These are phyloP conservation scores for Equus quagga DNA, from an alignment of 2,113 vertebrate genomes.

Conservation along the genomic window DNA sequence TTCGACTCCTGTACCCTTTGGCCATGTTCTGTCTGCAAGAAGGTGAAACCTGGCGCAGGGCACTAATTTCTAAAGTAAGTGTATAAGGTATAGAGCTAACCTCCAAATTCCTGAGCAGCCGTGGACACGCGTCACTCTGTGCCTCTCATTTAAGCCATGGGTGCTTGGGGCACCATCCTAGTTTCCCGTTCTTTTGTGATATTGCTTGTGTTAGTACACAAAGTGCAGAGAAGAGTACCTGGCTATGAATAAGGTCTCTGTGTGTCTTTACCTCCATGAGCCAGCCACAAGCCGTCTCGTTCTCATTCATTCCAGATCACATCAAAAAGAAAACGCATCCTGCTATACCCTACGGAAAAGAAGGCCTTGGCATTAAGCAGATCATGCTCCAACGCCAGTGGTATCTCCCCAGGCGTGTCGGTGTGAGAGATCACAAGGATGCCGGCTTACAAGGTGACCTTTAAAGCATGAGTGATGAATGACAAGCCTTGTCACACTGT, in stretches of 20 bases:
- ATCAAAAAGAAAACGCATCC: not conserved
- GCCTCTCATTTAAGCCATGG: not conserved
- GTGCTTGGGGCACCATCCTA: accelerated
- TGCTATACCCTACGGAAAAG: accelerated
- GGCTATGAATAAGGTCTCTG: accelerated
- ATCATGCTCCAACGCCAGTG: accelerated
- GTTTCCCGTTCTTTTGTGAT: accelerated
- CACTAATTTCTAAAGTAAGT: not conserved
- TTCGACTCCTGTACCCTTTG: not conserved
- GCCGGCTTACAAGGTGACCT: no score
- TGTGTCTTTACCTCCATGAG: not conserved
- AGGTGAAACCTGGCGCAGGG: not conserved
- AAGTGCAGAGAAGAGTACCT: accelerated
- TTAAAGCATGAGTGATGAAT: accelerated
- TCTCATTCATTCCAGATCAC: not conserved
- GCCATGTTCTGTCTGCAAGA: not conserved
- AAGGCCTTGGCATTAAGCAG: accelerated
- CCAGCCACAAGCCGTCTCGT: not conserved
- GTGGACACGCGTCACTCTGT: not conserved
- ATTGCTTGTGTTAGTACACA: accelerated
- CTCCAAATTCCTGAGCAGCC: not conserved
- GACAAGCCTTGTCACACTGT: accelerated
- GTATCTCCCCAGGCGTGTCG: accelerated
- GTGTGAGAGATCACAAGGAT: accelerated
- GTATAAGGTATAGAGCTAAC: accelerated